phyloP scores from a whole-genome alignment of 2,797 vertebrate genomes.

The Anabas testudineus region DNA sequence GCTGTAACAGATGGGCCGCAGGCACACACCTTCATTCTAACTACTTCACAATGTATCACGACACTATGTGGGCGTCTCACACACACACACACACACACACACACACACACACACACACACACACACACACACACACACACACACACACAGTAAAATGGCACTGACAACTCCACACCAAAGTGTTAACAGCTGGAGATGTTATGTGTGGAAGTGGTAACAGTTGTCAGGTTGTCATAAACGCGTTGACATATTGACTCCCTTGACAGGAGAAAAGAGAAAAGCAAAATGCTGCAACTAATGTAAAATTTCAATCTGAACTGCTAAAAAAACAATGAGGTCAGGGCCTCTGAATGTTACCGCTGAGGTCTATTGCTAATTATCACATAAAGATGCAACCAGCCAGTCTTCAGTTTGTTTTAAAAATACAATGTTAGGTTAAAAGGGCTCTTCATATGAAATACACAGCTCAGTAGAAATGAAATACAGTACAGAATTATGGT shows the following conservation, averaged over 20 bases:
- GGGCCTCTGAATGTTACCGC: not conserved
- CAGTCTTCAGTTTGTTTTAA: not conserved
- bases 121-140: constrained; percentile 8
- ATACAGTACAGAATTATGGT: too few relatives aligned
- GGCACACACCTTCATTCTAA: constrained; percentile 26
- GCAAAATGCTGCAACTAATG: constrained; percentile 15
- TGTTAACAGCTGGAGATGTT: constrained; percentile 31
- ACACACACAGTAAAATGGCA: constrained; percentile 7
- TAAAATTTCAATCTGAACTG: not conserved
- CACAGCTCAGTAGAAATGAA: too few relatives aligned
- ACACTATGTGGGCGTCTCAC: constrained; percentile 27
- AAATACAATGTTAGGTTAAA: too few relatives aligned
- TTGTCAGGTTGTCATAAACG: constrained; percentile 51
- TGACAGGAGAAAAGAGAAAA: constrained; percentile 21
- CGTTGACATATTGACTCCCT: constrained; percentile 15
- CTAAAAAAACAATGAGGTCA: not conserved
- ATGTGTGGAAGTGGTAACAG: constrained; percentile 6
- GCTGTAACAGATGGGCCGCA: constrained; percentile 47
- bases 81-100: constrained; percentile 7
- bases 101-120: constrained; percentile 6
- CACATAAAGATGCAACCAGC: not conserved
- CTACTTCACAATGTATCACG: constrained; percentile 25
- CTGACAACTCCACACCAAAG: constrained; percentile 12
- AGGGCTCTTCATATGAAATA: too few relatives aligned
- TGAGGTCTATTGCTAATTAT: not conserved